phyloP scores from a whole-genome alignment of 35 echinoderm and acorn worm genomes.

The Strongylocentrotus purpuratus region DNA sequence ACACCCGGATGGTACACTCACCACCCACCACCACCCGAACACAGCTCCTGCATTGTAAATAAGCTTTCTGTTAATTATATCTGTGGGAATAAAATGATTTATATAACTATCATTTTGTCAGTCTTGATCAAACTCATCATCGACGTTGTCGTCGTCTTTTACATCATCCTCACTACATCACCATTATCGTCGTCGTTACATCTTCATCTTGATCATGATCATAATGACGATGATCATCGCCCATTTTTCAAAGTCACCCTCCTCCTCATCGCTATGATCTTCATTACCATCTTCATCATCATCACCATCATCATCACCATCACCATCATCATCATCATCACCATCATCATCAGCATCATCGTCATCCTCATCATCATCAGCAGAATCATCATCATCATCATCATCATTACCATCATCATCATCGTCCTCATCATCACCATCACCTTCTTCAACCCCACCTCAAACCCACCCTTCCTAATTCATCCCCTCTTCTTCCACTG shows the following conservation, averaged over 20 bases:
- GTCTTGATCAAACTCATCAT: neutral
- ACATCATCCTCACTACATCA: neutral
- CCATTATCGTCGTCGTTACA: neutral
- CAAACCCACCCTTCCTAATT: neutral
- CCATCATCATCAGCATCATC: neutral
- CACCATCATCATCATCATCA: neutral
- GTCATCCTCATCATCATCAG: neutral
- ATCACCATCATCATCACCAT: neutral
- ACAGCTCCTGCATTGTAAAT: neutral
- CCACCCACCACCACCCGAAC: no score
- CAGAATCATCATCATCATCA: neutral
- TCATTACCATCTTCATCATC: neutral
- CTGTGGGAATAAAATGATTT: no score
- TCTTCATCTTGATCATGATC: neutral
- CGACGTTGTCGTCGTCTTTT: neutral
- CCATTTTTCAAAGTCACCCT: neutral
- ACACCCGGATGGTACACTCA: neutral
- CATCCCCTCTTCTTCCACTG: neutral
- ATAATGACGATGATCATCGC: neutral
- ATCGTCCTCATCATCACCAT: neutral
- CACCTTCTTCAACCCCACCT: neutral
- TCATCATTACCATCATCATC: neutral
- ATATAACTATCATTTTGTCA: neutral
- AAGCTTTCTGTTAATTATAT: neutral
- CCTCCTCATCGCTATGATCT: neutral